These are phyloP conservation scores for Coptodon rendalli DNA, from an alignment of 2,113 vertebrate species.

Conservation along the genomic window DNA sequence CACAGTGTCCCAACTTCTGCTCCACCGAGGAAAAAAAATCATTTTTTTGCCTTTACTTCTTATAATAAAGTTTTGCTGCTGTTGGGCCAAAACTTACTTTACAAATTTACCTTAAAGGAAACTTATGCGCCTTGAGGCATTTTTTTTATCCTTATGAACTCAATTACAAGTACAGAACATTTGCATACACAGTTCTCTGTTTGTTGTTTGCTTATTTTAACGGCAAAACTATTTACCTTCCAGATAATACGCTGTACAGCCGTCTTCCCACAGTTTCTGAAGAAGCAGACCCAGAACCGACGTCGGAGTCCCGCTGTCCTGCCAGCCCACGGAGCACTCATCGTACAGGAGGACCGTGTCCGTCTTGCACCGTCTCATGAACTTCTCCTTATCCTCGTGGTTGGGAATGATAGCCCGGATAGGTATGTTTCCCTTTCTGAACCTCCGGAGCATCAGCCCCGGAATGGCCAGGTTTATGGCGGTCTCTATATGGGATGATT, in stretches of 20 bases:
- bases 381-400: slow-evolving; percentile 87
- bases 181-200: neutral
- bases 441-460: slow-evolving; percentile 91
- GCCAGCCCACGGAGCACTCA: slow-evolving; percentile 85
- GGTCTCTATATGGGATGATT: slow-evolving; percentile 92
- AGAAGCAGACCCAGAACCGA: slow-evolving; percentile 90
- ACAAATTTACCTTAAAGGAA: neutral
- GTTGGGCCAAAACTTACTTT: neutral
- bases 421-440: slow-evolving; percentile 93
- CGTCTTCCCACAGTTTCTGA: slow-evolving; percentile 91
- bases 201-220: neutral
- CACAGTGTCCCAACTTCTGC: neutral
- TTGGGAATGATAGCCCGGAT: slow-evolving; percentile 88
- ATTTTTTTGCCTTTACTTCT: neutral
- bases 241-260: slow-evolving; percentile 88
- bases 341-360: slow-evolving; percentile 96
- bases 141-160: neutral
- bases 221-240: slow-evolving; percentile 74
- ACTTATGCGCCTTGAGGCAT: neutral
- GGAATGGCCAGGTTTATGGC: slow-evolving; percentile 95
- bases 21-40: neutral
- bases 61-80: neutral
- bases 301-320: slow-evolving; percentile 83
- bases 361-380: slow-evolving; percentile 84
- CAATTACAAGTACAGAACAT: neutral